Evolutionary conservation across 2,888 invertebrate genomes (phyloP).

Genomic region (Lottia gigantea): DNA sequence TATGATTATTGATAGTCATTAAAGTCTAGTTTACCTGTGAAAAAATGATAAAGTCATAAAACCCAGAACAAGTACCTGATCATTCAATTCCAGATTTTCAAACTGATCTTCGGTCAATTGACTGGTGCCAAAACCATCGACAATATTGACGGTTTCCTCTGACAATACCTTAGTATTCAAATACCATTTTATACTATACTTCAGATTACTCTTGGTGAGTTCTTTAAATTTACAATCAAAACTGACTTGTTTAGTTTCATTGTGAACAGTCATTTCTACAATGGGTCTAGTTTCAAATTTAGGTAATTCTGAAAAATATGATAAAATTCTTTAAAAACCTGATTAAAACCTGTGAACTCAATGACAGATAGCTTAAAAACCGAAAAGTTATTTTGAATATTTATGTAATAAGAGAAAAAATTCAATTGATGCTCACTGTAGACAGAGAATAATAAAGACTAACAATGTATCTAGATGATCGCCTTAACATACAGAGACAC

Average conservation of each 20-base stretch:
- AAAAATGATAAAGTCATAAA: too few species aligned
- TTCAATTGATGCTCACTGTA: too few species aligned
- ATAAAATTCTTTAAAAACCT: too few species aligned
- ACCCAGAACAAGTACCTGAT: neutral
- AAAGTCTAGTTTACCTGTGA: too few species aligned
- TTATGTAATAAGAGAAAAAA: too few species aligned
- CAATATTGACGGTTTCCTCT: neutral
- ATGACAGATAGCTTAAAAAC: too few species aligned
- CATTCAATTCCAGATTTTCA: neutral
- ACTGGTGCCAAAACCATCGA: neutral
- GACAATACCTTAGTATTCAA: constrained; percentile 18
- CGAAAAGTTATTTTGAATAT: too few species aligned
- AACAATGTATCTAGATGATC: too few species aligned
- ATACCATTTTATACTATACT: constrained; percentile 37
- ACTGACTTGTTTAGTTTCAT: constrained; percentile 18
- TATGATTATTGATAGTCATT: too few species aligned
- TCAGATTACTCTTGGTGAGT: constrained; percentile 27
- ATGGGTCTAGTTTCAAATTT: constrained; percentile 31
- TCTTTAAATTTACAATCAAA: constrained; percentile 33
- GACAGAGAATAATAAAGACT: too few species aligned
- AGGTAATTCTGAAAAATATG: constrained; percentile 31
- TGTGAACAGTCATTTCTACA: constrained; percentile 26
- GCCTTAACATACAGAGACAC: too few species aligned
- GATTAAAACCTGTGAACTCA: too few species aligned
- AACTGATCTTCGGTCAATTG: neutral